These are phyloP conservation scores for Apocrypta bakeri DNA, from an alignment of 1,140 invertebrate species.

Conservation along the genomic window DNA sequence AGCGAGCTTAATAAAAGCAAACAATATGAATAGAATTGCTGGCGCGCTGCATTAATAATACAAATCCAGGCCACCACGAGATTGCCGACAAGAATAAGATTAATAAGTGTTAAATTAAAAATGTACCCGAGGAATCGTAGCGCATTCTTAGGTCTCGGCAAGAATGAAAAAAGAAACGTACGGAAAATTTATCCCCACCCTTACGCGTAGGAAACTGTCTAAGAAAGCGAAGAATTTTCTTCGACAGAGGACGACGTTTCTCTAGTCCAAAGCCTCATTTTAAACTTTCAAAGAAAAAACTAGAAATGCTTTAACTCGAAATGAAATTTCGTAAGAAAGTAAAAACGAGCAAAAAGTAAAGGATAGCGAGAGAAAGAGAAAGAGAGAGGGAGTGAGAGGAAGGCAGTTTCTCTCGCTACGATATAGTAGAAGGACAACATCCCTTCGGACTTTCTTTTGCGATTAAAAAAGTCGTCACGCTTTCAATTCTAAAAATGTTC, in stretches of 20 bases:
- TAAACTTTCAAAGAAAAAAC: conserved; percentile 64
- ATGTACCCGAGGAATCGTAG: background rate
- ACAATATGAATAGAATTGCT: background rate
- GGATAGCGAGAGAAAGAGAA: no score
- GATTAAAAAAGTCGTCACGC: conserved; percentile 23
- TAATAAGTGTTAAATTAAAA: conserved; percentile 42
- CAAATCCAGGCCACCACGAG: conserved; percentile 13
- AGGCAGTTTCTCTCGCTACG: background rate
- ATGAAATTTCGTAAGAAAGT: conserved; percentile 66
- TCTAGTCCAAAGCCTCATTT: conserved; percentile 56
- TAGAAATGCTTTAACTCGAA: conserved; percentile 65
- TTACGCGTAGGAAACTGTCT: background rate
- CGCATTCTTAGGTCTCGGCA: background rate
- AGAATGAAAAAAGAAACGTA: conserved; percentile 5
- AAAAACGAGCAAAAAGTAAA: conserved; percentile 48
- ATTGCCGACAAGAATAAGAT: conserved; percentile 20
- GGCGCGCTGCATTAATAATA: conserved; percentile 16
- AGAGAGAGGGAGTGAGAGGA: background rate
- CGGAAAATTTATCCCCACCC: background rate
- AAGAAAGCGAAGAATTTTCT: conserved; percentile 3
- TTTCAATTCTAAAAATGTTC: background rate
- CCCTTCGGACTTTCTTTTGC: background rate
- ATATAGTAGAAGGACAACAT: background rate
- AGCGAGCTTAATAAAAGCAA: conserved; percentile 22
- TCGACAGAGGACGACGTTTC: conserved; percentile 4